Evolutionary conservation across 2,113 vertebrate genomes (phyloP), one percentile per base, ranked within the genome.

Genomic region (Neolamprologus kungweensis): DNA sequence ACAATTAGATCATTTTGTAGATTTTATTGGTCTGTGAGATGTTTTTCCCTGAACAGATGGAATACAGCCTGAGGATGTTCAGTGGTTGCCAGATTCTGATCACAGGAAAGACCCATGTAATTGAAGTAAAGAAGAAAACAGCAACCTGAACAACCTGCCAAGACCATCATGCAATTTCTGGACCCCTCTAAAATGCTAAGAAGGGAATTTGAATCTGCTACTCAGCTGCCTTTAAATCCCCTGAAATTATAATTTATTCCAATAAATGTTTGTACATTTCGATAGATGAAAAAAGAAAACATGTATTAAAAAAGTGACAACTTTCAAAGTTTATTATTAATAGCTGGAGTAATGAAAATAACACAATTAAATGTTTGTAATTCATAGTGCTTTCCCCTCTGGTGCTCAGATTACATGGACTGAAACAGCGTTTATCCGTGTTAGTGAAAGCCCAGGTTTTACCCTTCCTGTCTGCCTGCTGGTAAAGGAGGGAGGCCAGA

Each of bases 141-240:
- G 90, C 81, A 93, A 90, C 86, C 51, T 57, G 37, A 85, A 80
- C 28, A 78, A 85, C 10, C 45, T 95, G 96, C 96, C 97, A 97
- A 98, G 96, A 97, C 97, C 92, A 97, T 96, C 97, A 97, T 93
- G 93, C 88, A 60, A 92, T 94, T 96, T 95, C 85, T 92, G 90
- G 92, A 95, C 93, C 96, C 89, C 94, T 95, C 47, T 26, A 94
- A 96, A 97, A 96, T 93, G 95, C 96, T 95, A 95, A 95, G 90
- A 95, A 95, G 91, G 95, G 96, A 96, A 95, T 94, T 95, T 84
- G 94, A 96, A 95, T 96, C 92, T 83, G 80, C 81, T 21, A 21
- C 85, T 85, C 73, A 81, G 42, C 16, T 88, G 90, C 90, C 88
- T 92, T 79, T 86, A 87, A 89, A 87, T 81, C 71, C 84, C 71